Percentiles rank a stretch among this genome's conserved stretches.
phyloP scores from a whole-genome alignment of 2,888 invertebrate species.

The Macropis europaea region DNA sequence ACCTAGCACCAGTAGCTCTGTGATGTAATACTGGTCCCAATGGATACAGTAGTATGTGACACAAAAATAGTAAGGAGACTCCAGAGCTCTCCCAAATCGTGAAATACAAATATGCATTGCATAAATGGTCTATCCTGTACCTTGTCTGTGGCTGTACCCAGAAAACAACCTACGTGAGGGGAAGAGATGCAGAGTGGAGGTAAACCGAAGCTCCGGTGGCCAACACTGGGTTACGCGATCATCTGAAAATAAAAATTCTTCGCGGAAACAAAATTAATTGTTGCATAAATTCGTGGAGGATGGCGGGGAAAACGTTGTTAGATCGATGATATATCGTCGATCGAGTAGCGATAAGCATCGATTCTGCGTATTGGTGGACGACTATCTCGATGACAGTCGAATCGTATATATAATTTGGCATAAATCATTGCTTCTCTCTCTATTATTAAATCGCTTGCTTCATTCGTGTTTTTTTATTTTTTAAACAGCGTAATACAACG shows the following conservation, averaged over 20 bases:
- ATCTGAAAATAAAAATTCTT: constrained; percentile 17
- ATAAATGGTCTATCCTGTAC: too few species aligned
- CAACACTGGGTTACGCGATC: not conserved
- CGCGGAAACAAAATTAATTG: constrained; percentile 2
- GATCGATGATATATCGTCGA: constrained; percentile 50
- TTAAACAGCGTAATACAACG: not conserved
- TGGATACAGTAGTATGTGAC: too few species aligned
- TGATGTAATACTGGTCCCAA: too few species aligned
- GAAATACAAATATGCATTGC: too few species aligned
- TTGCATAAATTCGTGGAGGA: constrained; percentile 31
- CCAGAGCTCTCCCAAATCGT: too few species aligned
- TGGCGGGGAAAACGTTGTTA: constrained; percentile 21
- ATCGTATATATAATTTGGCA: constrained; percentile 47
- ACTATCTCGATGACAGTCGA: constrained; percentile 11
- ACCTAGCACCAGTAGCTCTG: too few species aligned
- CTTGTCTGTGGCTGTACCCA: too few species aligned
- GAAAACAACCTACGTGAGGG: too few species aligned
- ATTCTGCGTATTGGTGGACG: constrained; percentile 41
- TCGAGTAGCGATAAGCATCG: constrained; percentile 54
- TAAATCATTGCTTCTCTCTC: constrained; percentile 51
- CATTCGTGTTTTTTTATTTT: not conserved
- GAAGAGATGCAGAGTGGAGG: too few species aligned
- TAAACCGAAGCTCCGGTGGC: not conserved
- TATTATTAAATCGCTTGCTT: constrained; percentile 22
- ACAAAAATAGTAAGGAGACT: too few species aligned